A percentile compares a stretch with the other conserved stretches of the same genome.
Evolutionary conservation across 1,140 invertebrate genomes (phyloP).

Genomic region (Charaxes varanes): DNA sequence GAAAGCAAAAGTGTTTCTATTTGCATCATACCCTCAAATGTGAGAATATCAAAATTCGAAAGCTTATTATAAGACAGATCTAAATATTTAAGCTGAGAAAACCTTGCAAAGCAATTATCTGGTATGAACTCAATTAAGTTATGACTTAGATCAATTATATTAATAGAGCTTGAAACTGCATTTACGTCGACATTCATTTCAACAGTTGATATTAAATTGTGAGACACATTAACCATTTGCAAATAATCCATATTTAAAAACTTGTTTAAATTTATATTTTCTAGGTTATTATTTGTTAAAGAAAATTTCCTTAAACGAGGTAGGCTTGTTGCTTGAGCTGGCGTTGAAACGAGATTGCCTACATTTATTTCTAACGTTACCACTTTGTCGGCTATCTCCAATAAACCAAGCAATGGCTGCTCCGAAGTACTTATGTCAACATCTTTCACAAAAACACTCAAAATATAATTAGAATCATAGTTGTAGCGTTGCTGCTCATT

Average conservation of each 20-base stretch:
- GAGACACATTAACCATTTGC: conserved; percentile 5
- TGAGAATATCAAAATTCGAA: conserved; percentile 6
- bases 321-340: not conserved
- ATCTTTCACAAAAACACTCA: no score
- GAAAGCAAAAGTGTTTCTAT: conserved; percentile 6
- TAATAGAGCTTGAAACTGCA: not conserved
- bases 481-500: no score
- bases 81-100: conserved; percentile 5
- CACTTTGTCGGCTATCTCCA: no score
- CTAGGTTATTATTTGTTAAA: conserved; percentile 1
- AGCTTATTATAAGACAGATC: conserved; percentile 9
- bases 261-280: not conserved
- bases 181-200: not conserved
- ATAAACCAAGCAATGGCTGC: no score
- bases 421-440: no score
- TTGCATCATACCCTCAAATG: conserved; percentile 11
- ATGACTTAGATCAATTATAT: conserved; percentile 10
- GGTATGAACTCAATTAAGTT: conserved; percentile 6
- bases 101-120: conserved; percentile 9
- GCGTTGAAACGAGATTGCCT: conserved; percentile 4
- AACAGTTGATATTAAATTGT: conserved; percentile 8
- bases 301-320: conserved; percentile 1
- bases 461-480: no score
- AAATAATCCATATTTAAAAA: not conserved
- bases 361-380: no score